Percentiles rank a stretch among this genome's conserved stretches.
phyloP scores from a whole-genome alignment of 2,113 vertebrate genomes.

The Rhinopithecus roxellana region DNA sequence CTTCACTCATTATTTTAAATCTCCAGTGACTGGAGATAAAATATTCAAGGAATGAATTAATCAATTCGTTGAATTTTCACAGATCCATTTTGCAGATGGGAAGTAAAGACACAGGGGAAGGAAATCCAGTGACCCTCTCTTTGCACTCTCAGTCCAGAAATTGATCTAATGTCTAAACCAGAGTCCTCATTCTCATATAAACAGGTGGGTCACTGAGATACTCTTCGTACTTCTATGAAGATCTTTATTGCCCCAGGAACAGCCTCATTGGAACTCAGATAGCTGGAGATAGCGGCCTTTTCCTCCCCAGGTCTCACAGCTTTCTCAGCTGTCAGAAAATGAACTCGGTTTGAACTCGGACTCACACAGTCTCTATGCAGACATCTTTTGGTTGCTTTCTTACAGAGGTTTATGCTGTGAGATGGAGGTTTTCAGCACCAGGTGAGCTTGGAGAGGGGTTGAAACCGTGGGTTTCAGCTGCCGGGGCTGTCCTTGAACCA shows the following conservation, averaged over 20 bases:
- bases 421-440: not conserved
- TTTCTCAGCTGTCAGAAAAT: constrained; percentile 23
- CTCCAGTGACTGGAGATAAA: not conserved
- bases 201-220: too few species aligned
- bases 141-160: not conserved
- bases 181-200: not conserved
- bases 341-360: constrained; percentile 49
- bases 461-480: not conserved
- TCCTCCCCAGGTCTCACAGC: not conserved
- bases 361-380: not conserved
- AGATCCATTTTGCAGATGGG: not conserved
- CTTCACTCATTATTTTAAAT: not conserved
- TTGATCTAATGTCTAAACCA: not conserved
- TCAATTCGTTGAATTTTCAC: not conserved
- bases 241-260: too few species aligned
- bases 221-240: not conserved
- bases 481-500: not conserved
- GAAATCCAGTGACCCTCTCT: not conserved
- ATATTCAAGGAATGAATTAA: not conserved
- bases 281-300: not conserved
- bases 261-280: constrained; percentile 31
- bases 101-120: not conserved
- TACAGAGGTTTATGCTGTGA: not conserved
- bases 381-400: not conserved
- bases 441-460: not conserved